Evolutionary conservation across 2,113 vertebrate species (phyloP).

Genomic region (Thermophis baileyi): DNA sequence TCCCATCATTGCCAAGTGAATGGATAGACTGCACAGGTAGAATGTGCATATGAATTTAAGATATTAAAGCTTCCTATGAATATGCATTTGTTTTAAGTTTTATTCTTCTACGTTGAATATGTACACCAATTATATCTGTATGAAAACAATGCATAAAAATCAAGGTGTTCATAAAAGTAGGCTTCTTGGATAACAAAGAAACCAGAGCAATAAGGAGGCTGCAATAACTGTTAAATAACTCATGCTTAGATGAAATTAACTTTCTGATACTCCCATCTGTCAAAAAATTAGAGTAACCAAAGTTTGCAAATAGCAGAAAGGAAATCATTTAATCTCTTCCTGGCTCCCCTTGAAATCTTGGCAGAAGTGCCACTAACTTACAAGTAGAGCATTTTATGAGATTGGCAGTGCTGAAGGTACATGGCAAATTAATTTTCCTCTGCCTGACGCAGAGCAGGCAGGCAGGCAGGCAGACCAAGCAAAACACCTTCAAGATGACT

Average conservation of each 20-base stretch:
- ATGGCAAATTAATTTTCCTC: neutral
- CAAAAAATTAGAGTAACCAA: neutral
- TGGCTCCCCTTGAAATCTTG: too few relatives aligned
- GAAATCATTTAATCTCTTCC: too few relatives aligned
- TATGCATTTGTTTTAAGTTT: neutral
- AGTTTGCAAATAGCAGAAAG: neutral
- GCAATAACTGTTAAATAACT: neutral
- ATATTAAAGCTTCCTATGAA: neutral
- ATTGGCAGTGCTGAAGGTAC: neutral
- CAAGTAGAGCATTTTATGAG: neutral
- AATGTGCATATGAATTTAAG: neutral
- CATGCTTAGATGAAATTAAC: neutral
- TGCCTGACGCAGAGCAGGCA: neutral
- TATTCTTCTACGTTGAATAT: neutral
- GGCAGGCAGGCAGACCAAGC: neutral
- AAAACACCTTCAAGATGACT: neutral
- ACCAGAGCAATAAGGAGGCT: neutral
- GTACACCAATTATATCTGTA: neutral
- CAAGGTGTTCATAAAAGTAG: neutral
- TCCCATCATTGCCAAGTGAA: neutral
- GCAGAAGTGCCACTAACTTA: neutral
- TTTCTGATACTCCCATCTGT: neutral
- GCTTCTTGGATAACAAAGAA: neutral
- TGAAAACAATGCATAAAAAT: neutral
- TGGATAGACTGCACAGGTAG: neutral